Evolutionary conservation across 2,888 invertebrate species (phyloP), one percentile per base, ranked within the genome.

Genomic region (Coecobrya sp.): DNA sequence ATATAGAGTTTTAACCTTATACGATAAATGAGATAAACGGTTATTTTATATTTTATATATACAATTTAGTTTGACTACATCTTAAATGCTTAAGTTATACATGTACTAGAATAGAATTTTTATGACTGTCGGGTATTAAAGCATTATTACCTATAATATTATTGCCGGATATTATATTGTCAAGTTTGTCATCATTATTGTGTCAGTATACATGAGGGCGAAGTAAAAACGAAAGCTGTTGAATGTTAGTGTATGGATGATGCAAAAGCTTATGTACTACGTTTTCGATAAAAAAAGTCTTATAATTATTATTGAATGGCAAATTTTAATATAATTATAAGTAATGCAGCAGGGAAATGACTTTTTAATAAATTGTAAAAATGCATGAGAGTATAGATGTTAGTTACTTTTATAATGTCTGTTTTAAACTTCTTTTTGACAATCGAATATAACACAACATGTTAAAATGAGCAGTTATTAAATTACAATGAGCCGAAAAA

Each of bases 341-440:
- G 55, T 55, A 62, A 25, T 42, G 30, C 82, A 62, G 62, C 82
- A 82, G 82, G 82, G 82, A 82, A 62, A 82, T 82, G 59, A 82
- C 82, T 85, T 85, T 84, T 85, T 45, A 76, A 36, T 4, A 36
- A 36, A 76, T 49, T 85, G 68, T 85, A 65, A 25, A 68, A 59
- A 81, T 81, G n/a, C 70, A 25, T 76, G 11, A 19, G 10, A n/a
- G 25, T 62, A 36, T 55, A 13, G 36, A 55, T 36, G n/a, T 59
- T 42, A 36, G 19, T 11, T 0, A 45, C 30, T 82, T 82, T 19
- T 82, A 36, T 36, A 36, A 55, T 45, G n/a, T 49, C 49, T 25
- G 76, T 49, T 76, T 73, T 49, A 76, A 49, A 76, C 76, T 76
- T 49, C 45, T 55, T 55, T 81, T 62, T 82, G 82, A 82, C 82